Evolutionary conservation across 2,797 vertebrate species (phyloP), one percentile per base, ranked within the genome.

Genomic region (Petrocephalus schoutedeni): DNA sequence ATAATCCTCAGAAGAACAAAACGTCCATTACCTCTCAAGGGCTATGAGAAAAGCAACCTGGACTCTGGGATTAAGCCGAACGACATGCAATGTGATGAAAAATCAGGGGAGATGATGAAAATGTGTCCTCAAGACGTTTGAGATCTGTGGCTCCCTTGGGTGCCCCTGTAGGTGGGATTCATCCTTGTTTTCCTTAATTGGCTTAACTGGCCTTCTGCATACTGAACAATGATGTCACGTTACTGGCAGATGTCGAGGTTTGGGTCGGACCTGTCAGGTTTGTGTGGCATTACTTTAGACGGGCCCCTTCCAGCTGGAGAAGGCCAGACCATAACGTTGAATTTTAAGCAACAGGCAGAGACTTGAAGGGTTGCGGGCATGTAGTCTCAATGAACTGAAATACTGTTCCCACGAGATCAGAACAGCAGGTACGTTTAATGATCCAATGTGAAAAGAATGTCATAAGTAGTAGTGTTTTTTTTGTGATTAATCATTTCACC

Each of bases 1-100:
- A 4, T 95, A 23, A 90, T 95, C 21, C 92, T 96, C 83, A 88
- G 58, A 0, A 89, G 89, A 54, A 88, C 86, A 10, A 16, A 86
- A 4, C 28, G 32, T 41, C 67, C 12, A 0, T 58, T 19, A 1
- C 8, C 3, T 0, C 89, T 21, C 0, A 93, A 93, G 1, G 58
- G 90, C 77, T 53, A 90, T 54, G 89, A 87, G 85, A 89, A 77
- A 2, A 54, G 7, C n/a, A 14, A 87, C 1, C 89, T 85, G 64
- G 2, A 23, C 1, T 1, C 0, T 0, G 71, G 90, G 9, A 85
- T 19, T 0, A 5, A 49, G 1, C n/a, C 21, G 0, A 21, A 10
- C 0, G 91, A 89, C 77, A 88, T 90, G 3, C 5, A 4, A 2
- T 7, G 85, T 0, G 83, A 12, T 1, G 23, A 87, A 14, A 90